Conservation (phyloP, 2,888 invertebrate genomes). For the Lissonota sp. region DNA sequence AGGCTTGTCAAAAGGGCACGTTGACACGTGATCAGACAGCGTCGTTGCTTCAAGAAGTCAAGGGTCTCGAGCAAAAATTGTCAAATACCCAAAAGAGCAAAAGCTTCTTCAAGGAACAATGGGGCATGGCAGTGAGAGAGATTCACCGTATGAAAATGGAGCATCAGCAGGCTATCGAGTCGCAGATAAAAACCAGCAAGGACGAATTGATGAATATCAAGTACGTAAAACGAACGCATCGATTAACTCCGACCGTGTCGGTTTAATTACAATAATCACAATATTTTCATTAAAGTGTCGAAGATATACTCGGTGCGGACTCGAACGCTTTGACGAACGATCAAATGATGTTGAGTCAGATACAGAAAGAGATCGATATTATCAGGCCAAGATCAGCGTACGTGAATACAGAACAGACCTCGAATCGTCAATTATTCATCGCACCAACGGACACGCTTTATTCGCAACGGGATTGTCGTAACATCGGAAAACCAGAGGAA, state of each 20-base stretch:
- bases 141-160: constrained; percentile 87
- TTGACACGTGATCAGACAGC: constrained; percentile 89
- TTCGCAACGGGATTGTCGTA: constrained; percentile 58
- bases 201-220: constrained; percentile 79
- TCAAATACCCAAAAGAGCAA: constrained; percentile 88
- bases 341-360: constrained; percentile 76
- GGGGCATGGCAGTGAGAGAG: constrained; percentile 89
- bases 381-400: constrained; percentile 74
- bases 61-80: constrained; percentile 87
- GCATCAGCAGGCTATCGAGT: constrained; percentile 85
- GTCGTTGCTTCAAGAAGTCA: constrained; percentile 88
- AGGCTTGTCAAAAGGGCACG: constrained; percentile 84
- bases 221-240: constrained; percentile 66
- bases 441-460: constrained; percentile 51
- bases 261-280: neutral
- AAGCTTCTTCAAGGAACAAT: constrained; percentile 91
- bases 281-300: constrained; percentile 70
- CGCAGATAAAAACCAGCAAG: constrained; percentile 84
- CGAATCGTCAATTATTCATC: constrained; percentile 27
- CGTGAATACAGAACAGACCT: constrained; percentile 45
- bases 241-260: neutral
- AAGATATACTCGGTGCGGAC: constrained; percentile 78
- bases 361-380: constrained; percentile 79
- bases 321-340: constrained; percentile 77
- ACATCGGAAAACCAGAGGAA: constrained; percentile 79